Conservation (phyloP, 2,888 invertebrate species). For the Chromoteleia sp. region DNA sequence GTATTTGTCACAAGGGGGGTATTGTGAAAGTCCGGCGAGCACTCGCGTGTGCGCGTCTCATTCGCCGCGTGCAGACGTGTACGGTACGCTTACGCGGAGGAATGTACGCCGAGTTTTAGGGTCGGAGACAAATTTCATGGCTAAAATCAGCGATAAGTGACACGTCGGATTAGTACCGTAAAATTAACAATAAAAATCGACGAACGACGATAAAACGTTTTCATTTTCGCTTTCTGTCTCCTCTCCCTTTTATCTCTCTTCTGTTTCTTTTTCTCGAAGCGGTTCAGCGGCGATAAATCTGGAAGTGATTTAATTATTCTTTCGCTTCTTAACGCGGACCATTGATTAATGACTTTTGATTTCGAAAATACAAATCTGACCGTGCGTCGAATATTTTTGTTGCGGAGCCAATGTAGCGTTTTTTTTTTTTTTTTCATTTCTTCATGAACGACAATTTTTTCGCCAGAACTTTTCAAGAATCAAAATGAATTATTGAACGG, state of each 20-base stretch:
- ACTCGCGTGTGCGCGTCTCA: no score
- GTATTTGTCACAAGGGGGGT: no score
- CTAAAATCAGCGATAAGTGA: constrained; percentile 57
- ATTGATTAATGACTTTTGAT: constrained; percentile 48
- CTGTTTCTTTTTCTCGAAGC: neutral
- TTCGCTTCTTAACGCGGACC: constrained; percentile 31
- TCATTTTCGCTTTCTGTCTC: no score
- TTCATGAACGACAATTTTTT: constrained; percentile 51
- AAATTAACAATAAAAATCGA: constrained; percentile 53
- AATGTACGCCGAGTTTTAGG: no score
- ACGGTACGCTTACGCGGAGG: no score
- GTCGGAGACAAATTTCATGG: no score
- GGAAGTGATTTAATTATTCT: constrained; percentile 49
- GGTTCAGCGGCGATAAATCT: constrained; percentile 42
- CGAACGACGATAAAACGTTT: neutral
- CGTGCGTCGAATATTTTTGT: constrained; percentile 38
- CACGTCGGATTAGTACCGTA: constrained; percentile 49
- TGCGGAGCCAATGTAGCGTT: constrained; percentile 23
- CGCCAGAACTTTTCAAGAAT: constrained; percentile 45
- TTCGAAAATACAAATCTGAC: constrained; percentile 43
- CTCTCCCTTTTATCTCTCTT: neutral
- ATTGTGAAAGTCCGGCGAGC: no score
- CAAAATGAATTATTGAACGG: constrained; percentile 58
- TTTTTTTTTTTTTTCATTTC: constrained; percentile 16
- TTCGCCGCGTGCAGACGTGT: no score